Evolutionary conservation across 2,888 invertebrate genomes (phyloP).

Genomic region (Spisula subtruncata): DNA sequence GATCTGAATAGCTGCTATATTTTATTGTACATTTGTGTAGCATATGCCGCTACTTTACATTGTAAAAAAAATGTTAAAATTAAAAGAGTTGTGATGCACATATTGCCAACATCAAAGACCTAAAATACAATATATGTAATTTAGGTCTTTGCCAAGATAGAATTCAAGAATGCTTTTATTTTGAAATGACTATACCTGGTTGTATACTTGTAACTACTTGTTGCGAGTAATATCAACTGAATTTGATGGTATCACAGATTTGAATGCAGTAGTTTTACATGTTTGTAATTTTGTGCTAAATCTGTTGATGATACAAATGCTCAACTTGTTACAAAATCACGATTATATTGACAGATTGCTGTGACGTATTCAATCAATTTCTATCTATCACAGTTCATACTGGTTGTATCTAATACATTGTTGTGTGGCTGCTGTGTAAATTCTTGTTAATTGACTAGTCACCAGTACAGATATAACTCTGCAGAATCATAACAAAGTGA

Average conservation of each 20-base stretch:
- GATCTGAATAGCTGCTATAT: background rate
- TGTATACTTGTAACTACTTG: background rate
- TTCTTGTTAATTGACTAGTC: no score
- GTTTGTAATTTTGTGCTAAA: slow-evolving; percentile 11
- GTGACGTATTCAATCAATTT: background rate
- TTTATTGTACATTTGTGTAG: slow-evolving; percentile 21
- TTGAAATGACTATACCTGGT: background rate
- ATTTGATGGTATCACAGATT: background rate
- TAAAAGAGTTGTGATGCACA: background rate
- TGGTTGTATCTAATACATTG: background rate
- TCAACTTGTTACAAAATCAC: background rate
- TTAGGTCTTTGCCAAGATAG: no score
- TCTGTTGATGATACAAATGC: background rate
- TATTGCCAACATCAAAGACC: no score
- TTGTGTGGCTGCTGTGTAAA: background rate
- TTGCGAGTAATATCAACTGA: background rate
- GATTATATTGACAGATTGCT: background rate
- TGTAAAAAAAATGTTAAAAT: background rate
- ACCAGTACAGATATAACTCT: no score
- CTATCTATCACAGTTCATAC: background rate
- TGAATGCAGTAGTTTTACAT: background rate
- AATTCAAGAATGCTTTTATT: background rate
- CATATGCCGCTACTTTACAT: background rate
- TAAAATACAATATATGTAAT: no score
- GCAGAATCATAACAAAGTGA: no score